Base-by-base conservation (phyloP, 2,113 vertebrate species). In the Ictidomys tridecemlineatus region DNA sequence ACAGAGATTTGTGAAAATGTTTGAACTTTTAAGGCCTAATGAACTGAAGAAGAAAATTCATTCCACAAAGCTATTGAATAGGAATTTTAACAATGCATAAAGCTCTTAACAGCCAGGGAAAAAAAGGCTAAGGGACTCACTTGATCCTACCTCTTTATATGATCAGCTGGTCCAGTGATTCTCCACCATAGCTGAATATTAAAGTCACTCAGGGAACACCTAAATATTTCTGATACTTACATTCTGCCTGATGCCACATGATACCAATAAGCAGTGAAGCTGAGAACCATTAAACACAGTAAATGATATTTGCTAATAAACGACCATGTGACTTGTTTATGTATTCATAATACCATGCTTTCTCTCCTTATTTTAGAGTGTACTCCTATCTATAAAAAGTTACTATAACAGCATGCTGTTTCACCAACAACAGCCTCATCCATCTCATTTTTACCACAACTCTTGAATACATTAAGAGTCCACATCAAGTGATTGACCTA, bases 11-110 rank as follows among this genome's bases (percentile, higher is more conserved):
- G 51, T n/a, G 45, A 84, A 93, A 79, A 89, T 7, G 11, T 80
- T 26, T 96, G 22, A 28, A 90, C 14, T 89, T n/a, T 86, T 67
- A 83, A 39, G 89, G 34, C 26, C 39, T n/a, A 67, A 4, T 69
- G 24, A 83, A 86, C 8, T 89, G 61, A 89, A 86, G 58, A 89
- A 88, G 30, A 92, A 92, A 88, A 90, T 42, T 42, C 20, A 94
- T 26, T 95, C 53, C 70, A 30, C 48, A 58, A 90, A 63, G 28
- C 14, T 58, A 74, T 11, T 39, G 32, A 93, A 91, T 32, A 70
- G 34, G 32, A 80, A 77, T 85, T 96, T 88, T 17, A 58, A 89
- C 65, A 74, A 78, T 39, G 53, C n/a, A 51, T 10, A 74, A 86
- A 22, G 10, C 76, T 85, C 42, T 95, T 93, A 51, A 88, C 24